phyloP scores from a whole-genome alignment of 1,140 invertebrate species.

The Eriocheir sinensis region DNA sequence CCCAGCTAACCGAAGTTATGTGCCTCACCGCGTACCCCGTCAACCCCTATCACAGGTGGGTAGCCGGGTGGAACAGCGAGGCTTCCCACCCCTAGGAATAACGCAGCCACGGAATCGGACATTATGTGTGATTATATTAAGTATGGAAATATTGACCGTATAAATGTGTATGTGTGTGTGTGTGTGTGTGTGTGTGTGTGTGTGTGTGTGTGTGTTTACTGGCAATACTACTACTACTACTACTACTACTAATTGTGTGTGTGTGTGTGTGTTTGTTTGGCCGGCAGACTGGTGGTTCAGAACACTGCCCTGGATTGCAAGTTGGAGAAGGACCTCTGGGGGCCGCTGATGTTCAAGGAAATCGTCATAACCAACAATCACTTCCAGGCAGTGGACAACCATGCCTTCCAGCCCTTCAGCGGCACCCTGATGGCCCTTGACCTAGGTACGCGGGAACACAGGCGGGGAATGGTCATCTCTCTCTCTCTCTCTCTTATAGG shows the following conservation, averaged over 20 bases:
- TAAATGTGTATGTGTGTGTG: conserved; percentile 23
- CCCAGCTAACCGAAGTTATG: neutral
- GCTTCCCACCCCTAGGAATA: no score
- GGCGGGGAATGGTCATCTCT: no score
- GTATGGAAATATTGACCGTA: no score
- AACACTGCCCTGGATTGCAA: neutral
- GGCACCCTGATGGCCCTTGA: neutral
- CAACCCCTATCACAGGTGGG: neutral
- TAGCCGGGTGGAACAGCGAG: no score
- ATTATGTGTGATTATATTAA: no score
- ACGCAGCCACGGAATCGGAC: no score
- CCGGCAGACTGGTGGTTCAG: neutral
- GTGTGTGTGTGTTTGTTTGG: neutral
- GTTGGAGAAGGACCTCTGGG: conserved; percentile 32
- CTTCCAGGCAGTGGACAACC: conserved; percentile 12
- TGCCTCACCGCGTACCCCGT: neutral
- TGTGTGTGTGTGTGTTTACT: neutral
- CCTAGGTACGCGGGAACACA: no score
- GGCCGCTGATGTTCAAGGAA: neutral
- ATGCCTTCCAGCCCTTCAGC: conserved; percentile 36
- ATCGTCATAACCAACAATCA: neutral
- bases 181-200: neutral
- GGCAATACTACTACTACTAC: no score
- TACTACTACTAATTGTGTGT: no score
- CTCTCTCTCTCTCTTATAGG: no score